These are phyloP conservation scores for Apistogramma diplotaenia DNA, from an alignment of 2,113 vertebrate genomes.

Conservation along the genomic window DNA sequence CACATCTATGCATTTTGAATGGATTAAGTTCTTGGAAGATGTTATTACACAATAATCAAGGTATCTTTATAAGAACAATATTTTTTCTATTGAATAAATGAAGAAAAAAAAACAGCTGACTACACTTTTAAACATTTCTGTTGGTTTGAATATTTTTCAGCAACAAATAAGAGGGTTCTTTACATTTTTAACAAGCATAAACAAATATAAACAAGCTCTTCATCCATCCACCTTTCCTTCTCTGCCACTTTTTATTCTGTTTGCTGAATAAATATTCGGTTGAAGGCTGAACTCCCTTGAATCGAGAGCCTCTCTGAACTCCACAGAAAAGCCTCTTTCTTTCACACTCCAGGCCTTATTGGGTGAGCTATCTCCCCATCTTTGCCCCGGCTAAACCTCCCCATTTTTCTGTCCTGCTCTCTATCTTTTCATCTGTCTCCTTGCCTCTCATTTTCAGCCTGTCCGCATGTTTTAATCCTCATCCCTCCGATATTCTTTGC, in stretches of 20 bases:
- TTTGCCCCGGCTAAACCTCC: slow-evolving; percentile 27
- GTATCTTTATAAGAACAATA: too few species aligned
- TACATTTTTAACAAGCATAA: background rate
- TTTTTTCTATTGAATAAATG: too few species aligned
- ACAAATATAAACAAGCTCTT: background rate
- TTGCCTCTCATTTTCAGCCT: slow-evolving; percentile 4
- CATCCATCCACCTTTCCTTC: background rate
- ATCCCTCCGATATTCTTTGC: background rate
- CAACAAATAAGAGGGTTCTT: background rate
- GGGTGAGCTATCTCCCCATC: slow-evolving; percentile 57
- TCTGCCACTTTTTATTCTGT: slow-evolving; percentile 31
- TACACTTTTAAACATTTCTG: background rate
- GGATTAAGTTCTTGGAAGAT: too few species aligned
- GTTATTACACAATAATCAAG: too few species aligned
- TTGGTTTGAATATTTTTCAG: background rate
- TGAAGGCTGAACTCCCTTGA: background rate
- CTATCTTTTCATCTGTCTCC: slow-evolving; percentile 52
- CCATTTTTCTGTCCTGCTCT: slow-evolving; percentile 18
- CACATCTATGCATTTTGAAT: too few species aligned
- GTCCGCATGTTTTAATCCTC: slow-evolving; percentile 32
- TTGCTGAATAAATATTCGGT: slow-evolving; percentile 48
- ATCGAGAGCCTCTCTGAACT: slow-evolving; percentile 26
- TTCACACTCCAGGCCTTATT: slow-evolving; percentile 37
- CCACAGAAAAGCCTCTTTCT: slow-evolving; percentile 47
- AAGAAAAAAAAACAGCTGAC: too few species aligned